Conservation (phyloP, 2,113 vertebrate genomes). For the Menidia beryllina region DNA sequence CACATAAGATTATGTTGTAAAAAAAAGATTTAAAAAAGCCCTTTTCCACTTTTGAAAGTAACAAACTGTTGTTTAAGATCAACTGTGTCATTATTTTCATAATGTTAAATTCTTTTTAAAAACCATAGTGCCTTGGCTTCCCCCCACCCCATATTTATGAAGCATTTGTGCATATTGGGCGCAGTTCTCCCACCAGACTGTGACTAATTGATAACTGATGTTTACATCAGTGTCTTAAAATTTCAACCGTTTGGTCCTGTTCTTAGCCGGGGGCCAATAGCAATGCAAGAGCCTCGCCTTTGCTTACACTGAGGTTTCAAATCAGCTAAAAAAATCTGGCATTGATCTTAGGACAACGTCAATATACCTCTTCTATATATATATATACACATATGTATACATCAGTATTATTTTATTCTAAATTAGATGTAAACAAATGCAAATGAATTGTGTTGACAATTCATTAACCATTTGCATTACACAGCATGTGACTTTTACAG, state of each 20-base stretch:
- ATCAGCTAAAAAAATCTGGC: constrained; percentile 52
- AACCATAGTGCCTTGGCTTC: background rate
- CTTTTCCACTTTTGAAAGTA: no score
- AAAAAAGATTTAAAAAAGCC: no score
- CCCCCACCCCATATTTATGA: background rate
- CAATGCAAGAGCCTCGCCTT: constrained; percentile 28
- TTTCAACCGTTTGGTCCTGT: constrained; percentile 37
- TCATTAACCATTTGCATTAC: no score
- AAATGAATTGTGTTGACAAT: no score
- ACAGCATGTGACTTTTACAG: no score
- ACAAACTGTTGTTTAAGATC: no score
- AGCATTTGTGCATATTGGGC: background rate
- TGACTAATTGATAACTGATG: constrained; percentile 14
- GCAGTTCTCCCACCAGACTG: background rate
- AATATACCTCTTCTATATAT: constrained; percentile 30
- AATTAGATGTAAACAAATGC: no score
- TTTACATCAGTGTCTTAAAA: constrained; percentile 27
- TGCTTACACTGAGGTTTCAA: constrained; percentile 39
- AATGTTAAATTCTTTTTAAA: no score
- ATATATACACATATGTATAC: no score
- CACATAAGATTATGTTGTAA: no score
- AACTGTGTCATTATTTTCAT: no score
- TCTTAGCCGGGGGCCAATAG: constrained; percentile 33
- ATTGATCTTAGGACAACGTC: constrained; percentile 55
- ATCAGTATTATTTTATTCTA: no score